These are phyloP conservation scores for Neogale vison DNA, from an alignment of 2,113 vertebrate genomes.

Conservation along the genomic window DNA sequence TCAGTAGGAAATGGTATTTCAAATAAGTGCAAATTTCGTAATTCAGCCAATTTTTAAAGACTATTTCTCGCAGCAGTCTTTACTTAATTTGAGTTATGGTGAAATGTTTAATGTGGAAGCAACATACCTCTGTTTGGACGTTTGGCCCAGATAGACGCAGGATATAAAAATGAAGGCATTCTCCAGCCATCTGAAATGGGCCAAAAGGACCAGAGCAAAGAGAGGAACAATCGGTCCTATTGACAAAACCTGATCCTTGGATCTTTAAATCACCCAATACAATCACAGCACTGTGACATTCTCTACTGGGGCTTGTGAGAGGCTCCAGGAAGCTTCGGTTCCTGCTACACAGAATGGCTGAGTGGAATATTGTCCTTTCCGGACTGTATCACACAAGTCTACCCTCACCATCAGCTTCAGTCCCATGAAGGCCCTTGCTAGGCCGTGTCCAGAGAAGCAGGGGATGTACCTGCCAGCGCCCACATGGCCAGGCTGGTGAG, in stretches of 20 bases:
- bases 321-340: neutral
- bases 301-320: neutral
- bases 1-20: conserved; percentile 73
- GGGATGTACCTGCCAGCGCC: neutral
- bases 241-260: neutral
- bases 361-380: neutral
- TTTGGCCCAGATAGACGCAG: neutral
- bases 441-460: neutral
- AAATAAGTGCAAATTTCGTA: conserved; percentile 59
- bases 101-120: conserved; percentile 2
- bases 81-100: conserved; percentile 51
- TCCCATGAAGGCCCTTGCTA: neutral
- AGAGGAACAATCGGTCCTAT: neutral
- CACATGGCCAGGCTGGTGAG: neutral
- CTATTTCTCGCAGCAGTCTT: conserved; percentile 51
- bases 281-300: neutral
- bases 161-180: conserved; percentile 40
- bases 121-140: conserved; percentile 6
- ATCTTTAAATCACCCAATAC: conserved; percentile 32
- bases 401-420: neutral
- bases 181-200: neutral
- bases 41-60: conserved; percentile 49
- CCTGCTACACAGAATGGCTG: neutral
- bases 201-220: neutral
- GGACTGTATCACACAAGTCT: neutral